Evolutionary conservation across 2,888 invertebrate species (phyloP).

Genomic region (Didymodactylos carnosus): DNA sequence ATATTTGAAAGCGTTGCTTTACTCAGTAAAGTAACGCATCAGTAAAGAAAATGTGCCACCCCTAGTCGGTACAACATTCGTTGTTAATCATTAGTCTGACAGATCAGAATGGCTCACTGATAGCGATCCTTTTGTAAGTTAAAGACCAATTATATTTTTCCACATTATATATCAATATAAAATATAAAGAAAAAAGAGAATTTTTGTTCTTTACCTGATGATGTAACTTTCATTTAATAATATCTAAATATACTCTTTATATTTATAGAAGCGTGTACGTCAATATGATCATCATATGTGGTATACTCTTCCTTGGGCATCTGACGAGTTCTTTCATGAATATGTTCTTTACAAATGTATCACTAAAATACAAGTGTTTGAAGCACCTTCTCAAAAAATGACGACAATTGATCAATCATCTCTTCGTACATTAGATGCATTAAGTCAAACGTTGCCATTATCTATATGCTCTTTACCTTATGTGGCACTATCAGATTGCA

Average conservation of each 20-base stretch:
- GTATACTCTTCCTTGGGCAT: neutral
- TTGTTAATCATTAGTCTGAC: neutral
- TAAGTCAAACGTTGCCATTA: neutral
- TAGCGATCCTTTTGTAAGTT: neutral
- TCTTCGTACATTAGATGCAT: neutral
- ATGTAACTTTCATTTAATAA: too few relatives aligned
- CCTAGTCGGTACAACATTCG: neutral
- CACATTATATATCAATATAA: neutral
- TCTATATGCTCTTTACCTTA: neutral
- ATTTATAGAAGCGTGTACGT: neutral
- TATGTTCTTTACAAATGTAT: neutral
- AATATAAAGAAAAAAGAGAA: neutral
- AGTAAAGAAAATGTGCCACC: too few relatives aligned
- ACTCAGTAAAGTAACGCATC: too few relatives aligned
- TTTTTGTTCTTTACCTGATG: too few relatives aligned
- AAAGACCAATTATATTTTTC: neutral
- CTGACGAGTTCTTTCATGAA: neutral
- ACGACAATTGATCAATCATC: neutral
- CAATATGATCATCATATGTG: neutral
- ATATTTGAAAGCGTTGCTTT: too few relatives aligned
- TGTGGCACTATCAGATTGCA: neutral
- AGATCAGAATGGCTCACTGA: neutral
- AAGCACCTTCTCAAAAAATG: neutral
- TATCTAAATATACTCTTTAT: too few relatives aligned
- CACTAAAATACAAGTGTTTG: neutral